Percentiles rank a stretch among this genome's conserved stretches.
Evolutionary conservation across 1,140 invertebrate species (phyloP).

Genomic region (Temnothorax curvispinosus): DNA sequence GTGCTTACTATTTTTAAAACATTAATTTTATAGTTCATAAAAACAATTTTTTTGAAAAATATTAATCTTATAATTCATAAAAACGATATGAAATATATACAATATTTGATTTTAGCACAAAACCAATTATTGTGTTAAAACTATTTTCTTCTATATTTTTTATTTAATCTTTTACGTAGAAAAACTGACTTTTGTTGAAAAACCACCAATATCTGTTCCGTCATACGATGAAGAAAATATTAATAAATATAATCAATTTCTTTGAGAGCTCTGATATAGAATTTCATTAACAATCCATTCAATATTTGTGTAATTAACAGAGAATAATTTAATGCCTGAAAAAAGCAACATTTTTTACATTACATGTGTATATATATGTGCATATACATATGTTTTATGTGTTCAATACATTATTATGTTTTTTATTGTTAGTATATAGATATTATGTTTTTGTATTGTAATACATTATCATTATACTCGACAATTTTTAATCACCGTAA

Average conservation of each 20-base stretch:
- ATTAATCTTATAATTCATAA: too few relatives aligned
- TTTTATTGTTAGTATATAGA: neutral
- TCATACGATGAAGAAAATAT: neutral
- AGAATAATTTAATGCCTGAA: neutral
- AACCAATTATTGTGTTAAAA: neutral
- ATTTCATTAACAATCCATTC: neutral
- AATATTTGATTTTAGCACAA: too few relatives aligned
- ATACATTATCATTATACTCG: neutral
- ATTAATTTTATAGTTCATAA: neutral
- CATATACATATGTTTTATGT: too few relatives aligned
- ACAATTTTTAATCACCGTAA: neutral
- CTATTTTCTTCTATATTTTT: neutral
- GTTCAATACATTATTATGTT: neutral
- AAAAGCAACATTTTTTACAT: neutral
- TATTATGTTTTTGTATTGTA: neutral
- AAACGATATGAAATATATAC: too few relatives aligned
- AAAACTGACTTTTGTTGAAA: neutral
- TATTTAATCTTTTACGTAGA: neutral
- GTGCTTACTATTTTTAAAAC: neutral
- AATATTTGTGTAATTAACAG: neutral
- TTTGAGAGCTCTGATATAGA: neutral
- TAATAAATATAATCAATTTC: neutral
- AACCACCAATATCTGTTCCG: neutral
- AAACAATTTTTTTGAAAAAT: neutral
- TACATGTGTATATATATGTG: rapidly evolving